These are phyloP conservation scores for Bolborhynchus lineola DNA, from an alignment of 2,113 vertebrate genomes.

Conservation along the genomic window DNA sequence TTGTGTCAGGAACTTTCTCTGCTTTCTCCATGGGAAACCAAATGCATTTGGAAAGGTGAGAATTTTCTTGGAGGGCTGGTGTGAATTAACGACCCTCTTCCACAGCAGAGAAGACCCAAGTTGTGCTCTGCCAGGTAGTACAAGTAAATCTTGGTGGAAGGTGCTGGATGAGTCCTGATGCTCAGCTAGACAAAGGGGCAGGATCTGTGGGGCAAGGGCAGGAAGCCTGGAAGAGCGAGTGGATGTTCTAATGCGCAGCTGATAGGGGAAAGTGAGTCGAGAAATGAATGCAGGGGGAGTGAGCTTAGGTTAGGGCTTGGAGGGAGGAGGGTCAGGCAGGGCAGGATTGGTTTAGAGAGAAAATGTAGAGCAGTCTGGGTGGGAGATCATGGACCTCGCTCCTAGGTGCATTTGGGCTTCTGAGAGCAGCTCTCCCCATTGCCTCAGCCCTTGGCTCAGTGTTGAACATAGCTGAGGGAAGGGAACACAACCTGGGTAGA, in stretches of 20 bases:
- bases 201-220: not conserved
- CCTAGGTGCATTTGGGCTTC: not conserved
- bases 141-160: not conserved
- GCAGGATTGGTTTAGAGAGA: not conserved
- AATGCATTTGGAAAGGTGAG: not conserved
- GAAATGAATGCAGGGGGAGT: not conserved
- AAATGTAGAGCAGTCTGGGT: fast-evolving
- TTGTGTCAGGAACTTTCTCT: not conserved
- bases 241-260: not conserved
- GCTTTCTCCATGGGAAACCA: not conserved
- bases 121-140: not conserved
- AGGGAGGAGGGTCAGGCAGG: not conserved
- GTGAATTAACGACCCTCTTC: not conserved
- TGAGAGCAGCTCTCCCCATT: not conserved
- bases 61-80: not conserved
- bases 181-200: not conserved
- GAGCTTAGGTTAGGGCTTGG: not conserved
- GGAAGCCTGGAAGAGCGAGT: not conserved
- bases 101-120: not conserved
- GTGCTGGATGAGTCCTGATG: not conserved
- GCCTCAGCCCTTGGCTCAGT: not conserved
- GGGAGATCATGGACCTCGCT: not conserved
- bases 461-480: not conserved
- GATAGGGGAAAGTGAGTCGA: not conserved
- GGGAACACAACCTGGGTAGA: not conserved